Conservation (phyloP, 1,140 invertebrate species). For the Centruroides sculpturatus region DNA sequence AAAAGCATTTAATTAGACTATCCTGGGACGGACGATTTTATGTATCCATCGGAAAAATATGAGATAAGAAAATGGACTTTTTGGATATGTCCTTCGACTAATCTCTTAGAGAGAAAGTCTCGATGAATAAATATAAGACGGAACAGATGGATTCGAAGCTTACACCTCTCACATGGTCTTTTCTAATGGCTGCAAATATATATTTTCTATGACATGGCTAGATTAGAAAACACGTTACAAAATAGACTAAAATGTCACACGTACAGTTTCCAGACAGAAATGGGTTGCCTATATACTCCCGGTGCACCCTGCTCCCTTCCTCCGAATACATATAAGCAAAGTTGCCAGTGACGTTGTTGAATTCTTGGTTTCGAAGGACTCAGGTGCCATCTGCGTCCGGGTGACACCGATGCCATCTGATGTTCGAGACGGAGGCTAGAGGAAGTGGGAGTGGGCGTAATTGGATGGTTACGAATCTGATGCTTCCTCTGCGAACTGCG, state of each 20-base stretch:
- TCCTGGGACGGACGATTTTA: too few relatives aligned
- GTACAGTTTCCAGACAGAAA: conserved; percentile 23
- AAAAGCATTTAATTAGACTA: too few relatives aligned
- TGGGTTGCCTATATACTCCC: conserved; percentile 20
- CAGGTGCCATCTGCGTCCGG: conserved; percentile 1
- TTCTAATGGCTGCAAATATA: too few relatives aligned
- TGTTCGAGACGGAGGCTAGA: not conserved
- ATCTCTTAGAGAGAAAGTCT: too few relatives aligned
- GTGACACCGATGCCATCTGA: not conserved
- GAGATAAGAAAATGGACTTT: too few relatives aligned
- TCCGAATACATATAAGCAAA: conserved; percentile 23
- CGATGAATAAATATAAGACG: too few relatives aligned
- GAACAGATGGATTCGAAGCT: too few relatives aligned
- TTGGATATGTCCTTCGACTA: too few relatives aligned
- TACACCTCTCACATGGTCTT: too few relatives aligned
- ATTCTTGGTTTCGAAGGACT: conserved; percentile 4
- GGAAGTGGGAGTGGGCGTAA: conserved; percentile 5
- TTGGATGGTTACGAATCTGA: conserved; percentile 6
- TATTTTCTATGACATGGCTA: too few relatives aligned
- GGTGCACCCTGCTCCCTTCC: conserved; percentile 18
- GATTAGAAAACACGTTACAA: too few relatives aligned
- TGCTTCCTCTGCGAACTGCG: conserved; percentile 12
- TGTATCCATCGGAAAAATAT: too few relatives aligned
- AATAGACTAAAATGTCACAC: conserved; percentile 7
- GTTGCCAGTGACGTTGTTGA: conserved; percentile 19